These are phyloP conservation scores for Nudaria mundana DNA, from an alignment of 2,888 invertebrate species.

Conservation along the genomic window DNA sequence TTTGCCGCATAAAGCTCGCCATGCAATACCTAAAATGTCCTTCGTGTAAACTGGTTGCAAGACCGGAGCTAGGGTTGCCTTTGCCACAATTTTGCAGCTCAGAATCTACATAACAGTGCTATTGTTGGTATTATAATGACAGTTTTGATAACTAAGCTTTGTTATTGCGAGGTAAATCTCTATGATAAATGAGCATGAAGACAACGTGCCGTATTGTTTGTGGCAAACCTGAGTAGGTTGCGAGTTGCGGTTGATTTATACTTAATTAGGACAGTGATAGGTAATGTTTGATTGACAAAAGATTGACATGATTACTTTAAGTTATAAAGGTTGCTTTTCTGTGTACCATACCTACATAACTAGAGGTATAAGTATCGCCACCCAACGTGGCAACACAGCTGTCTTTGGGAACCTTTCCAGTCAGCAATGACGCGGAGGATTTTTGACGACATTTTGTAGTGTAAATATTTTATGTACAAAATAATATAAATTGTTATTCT, in stretches of 20 bases:
- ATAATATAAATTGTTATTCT: too few species aligned
- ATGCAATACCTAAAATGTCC: constrained; percentile 64
- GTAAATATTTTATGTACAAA: too few species aligned
- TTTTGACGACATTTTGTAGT: too few species aligned
- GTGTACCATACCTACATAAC: too few species aligned
- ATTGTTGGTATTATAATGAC: constrained; percentile 19
- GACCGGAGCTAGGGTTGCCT: constrained; percentile 44
- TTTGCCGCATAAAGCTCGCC: constrained; percentile 52
- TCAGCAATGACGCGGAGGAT: too few species aligned
- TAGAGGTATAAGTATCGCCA: too few species aligned
- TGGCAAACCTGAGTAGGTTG: not conserved
- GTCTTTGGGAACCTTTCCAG: too few species aligned
- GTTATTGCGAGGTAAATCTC: constrained; percentile 13
- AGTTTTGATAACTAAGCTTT: constrained; percentile 19
- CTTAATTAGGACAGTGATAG: constrained; percentile 12
- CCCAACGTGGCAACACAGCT: too few species aligned
- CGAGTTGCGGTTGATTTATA: too few species aligned
- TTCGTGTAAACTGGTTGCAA: constrained; percentile 65
- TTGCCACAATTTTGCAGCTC: constrained; percentile 23
- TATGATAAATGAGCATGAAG: constrained; percentile 4
- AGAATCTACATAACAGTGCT: constrained; percentile 11
- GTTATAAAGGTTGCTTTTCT: too few species aligned
- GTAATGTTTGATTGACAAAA: constrained; percentile 14
- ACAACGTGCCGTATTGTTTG: not conserved
- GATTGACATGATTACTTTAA: constrained; percentile 15